Evolutionary conservation across 2,888 invertebrate genomes (phyloP).

Genomic region (Sipha maydis): DNA sequence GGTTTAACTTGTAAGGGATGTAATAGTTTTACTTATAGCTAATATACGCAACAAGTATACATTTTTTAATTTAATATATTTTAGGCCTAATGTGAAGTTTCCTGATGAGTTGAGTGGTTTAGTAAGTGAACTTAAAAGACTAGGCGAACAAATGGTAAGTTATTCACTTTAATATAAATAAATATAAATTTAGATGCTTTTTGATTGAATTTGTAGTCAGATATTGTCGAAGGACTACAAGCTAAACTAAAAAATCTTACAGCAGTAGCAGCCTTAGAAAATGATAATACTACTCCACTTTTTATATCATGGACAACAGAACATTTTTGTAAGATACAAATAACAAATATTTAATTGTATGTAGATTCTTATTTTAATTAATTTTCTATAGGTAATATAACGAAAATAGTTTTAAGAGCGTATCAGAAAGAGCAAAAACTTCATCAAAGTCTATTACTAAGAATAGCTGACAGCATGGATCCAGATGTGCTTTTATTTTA

Average conservation of each 20-base stretch:
- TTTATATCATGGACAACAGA: slow-evolving; percentile 56
- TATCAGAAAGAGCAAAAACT: slow-evolving; percentile 47
- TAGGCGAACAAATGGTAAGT: slow-evolving; percentile 39
- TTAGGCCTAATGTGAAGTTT: slow-evolving; percentile 14
- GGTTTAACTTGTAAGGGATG: too few species aligned
- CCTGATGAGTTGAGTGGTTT: slow-evolving; percentile 28
- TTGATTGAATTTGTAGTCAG: slow-evolving; percentile 13
- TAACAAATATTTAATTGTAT: slow-evolving; percentile 16
- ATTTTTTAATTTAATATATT: neutral
- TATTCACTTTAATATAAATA: neutral
- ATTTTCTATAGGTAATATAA: slow-evolving; percentile 38
- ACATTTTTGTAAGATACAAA: slow-evolving; percentile 47
- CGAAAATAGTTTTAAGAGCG: slow-evolving; percentile 11
- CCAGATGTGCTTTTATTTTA: slow-evolving; percentile 39
- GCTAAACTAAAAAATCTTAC: slow-evolving; percentile 30
- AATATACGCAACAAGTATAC: too few species aligned
- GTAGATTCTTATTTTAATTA: neutral
- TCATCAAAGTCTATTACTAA: slow-evolving; percentile 33
- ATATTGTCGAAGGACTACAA: slow-evolving; percentile 25
- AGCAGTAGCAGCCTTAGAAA: slow-evolving; percentile 47
- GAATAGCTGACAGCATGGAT: slow-evolving; percentile 42
- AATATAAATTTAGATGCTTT: neutral
- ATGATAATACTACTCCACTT: slow-evolving; percentile 32
- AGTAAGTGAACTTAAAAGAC: slow-evolving; percentile 33
- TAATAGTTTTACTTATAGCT: too few species aligned